Evolutionary conservation across 2,797 vertebrate species (phyloP), one percentile per base, ranked within the genome.

Genomic region (Eurystomus glaucurus): DNA sequence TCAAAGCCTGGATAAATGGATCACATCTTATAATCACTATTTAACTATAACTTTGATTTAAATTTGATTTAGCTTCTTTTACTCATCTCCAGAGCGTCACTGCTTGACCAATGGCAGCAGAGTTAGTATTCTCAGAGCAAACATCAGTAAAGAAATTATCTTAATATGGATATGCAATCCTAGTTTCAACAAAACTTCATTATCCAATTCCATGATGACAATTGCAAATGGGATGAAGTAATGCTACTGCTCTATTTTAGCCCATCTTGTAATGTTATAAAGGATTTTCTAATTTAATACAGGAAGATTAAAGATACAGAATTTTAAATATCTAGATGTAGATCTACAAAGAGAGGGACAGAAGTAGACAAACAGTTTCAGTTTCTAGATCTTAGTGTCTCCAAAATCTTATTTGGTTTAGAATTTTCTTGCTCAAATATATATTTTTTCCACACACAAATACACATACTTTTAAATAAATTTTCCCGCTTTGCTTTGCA

Each of bases 181-280:
- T 52, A 91, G 21, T 51, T 87, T 74, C 55, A 70, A 66, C 9
- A 70, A 64, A 86, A 68, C 43, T 41, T 71, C 11, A 57, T 80
- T 71, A 85, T 62, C 45, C 58, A 75, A 50, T 41, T 85, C 33
- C 76, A 77, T 13, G 3, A 79, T 6, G 21, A 52, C 46, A 66
- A 54, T 14, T 66, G 81, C 29, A 94, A 94, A 92, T 18, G 11
- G 29, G 41, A 91, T 46, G 55, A 92, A 87, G n/a, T 66, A 92
- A 81, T 60, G 70, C 25, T 52, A 41, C 6, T 29, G 23, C 10
- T 78, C 28, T 31, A 71, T 52, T 90, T 69, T 66, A 64, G 22
- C 25, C 39, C 43, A 93, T 52, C 71, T 17, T 77, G 14, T 19
- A 43, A 76, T 16, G 4, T 50, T 58, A 70, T 6, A 69, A 72